Base-by-base conservation (phyloP, 2,113 vertebrate genomes). In the Oncorhynchus masou region DNA sequence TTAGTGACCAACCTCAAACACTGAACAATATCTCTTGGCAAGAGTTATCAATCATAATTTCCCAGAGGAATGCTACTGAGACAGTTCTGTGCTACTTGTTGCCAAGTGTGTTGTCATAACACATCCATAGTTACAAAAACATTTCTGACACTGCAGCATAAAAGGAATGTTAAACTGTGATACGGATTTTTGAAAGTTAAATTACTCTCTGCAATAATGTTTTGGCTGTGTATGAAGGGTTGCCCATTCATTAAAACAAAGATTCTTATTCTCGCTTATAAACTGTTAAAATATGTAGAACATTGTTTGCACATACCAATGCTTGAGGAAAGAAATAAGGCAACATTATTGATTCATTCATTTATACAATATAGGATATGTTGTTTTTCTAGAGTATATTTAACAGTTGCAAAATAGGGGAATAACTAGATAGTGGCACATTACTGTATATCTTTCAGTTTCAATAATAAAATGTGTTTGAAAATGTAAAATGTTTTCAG, bases 341-440 rank as follows among this genome's bases (percentile, higher is more conserved):
- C 16, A 1, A 67, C 15, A 13, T 67, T 5, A 66, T 27, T 67
- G 2, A 27, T 68, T 68, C 8, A 34, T 68, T 68, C 13, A 69
- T 89, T 87, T 86, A 89, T 87, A 45, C 39, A 45, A 54, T 27
- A 64, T 22, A 74, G 25, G 15, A 71, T 49, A 19, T 64, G 68
- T 65, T 66, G 12, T 19, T 15, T 64, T 72, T 45, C 8, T 83
- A 77, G 76, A 78, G 77, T 74, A 64, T n/a, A 67, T 79, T 67
- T 29, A 75, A 68, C 48, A 62, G 8, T 67, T 68, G 31, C 25
- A 81, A n/a, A 81, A 57, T 1, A 73, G 20, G 27, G 75, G 48
- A 19, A 65, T 34, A 22, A 29, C 24, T 75, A 19, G 57, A 22
- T n/a, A 27, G 2, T 54, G 51, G n/a, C 49, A 49, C 16, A 59